Evolutionary conservation across 2,888 invertebrate genomes (phyloP), one percentile per base, ranked within the genome.

Genomic region (Clistopyga incitator): DNA sequence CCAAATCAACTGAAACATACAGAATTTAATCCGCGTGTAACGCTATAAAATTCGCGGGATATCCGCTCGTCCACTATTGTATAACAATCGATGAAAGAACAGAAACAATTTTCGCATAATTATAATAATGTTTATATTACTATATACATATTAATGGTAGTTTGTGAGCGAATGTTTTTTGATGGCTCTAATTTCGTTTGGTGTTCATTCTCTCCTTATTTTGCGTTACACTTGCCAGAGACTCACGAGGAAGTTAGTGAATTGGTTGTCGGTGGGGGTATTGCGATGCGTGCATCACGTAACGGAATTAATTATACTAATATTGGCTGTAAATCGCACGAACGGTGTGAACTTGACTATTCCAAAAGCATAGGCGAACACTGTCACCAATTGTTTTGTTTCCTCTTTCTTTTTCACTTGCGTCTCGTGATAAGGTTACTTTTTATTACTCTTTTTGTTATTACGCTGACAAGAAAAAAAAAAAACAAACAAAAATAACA

Each of bases 101-200:
- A n/a, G 50, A 47, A 68, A 20, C 68, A 64, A 78, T 82, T 56
- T 71, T 84, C 81, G 78, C 79, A 85, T 80, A 76, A 77, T 80
- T 83, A 80, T 84, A 81, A 84, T 84, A 80, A 84, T 72, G 80
- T 81, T 84, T 78, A 81, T 81, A 82, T 84, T 64, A 82, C 80
- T 84, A 84, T 84, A 75, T 84, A 84, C 84, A 84, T 74, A 80
- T 80, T 56, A 79, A 82, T 82, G 70, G 64, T 77, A 76, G 47
- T 76, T 56, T 82, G 82, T 82, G 76, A 71, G 74, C 75, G 80
- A 77, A 72, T 54, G 34, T 56, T 74, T 42, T 38, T 25, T 47
- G 20, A 50, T 64, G 20, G 20, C 2, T 52, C 61, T 47, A 20
- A 13, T 34, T 15, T 23, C 59, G 4, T 34, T 15, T 42, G 20